A percentile compares a stretch with the other conserved stretches of the same genome.
These are phyloP conservation scores for Stomatorhinus ivindoensis DNA, from an alignment of 2,113 vertebrate genomes.

Conservation along the genomic window DNA sequence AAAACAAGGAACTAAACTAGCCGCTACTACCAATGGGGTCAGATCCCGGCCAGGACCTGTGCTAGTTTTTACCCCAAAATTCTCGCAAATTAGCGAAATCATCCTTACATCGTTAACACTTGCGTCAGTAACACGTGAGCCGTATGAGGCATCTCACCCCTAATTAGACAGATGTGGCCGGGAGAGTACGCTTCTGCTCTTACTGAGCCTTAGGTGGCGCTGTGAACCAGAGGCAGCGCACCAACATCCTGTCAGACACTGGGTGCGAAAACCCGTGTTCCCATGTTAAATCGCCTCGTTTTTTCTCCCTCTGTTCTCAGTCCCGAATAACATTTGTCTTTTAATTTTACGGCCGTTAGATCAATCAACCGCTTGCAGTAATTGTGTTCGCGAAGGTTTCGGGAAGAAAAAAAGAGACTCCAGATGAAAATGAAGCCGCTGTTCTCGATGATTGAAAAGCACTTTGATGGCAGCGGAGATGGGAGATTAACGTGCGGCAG, in stretches of 20 bases:
- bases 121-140: background rate
- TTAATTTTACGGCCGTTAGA: constrained; percentile 51
- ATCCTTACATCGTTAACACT: background rate
- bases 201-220: background rate
- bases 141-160: background rate
- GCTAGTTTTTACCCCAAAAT: background rate
- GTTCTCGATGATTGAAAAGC: constrained; percentile 50
- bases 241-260: background rate
- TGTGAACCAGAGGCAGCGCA: background rate
- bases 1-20: background rate
- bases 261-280: background rate
- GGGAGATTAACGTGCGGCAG: constrained; percentile 25
- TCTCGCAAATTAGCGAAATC: background rate
- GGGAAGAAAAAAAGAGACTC: constrained; percentile 20
- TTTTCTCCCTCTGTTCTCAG: constrained; percentile 42
- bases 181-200: background rate
- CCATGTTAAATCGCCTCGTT: background rate
- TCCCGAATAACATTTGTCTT: constrained; percentile 44
- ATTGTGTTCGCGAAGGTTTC: constrained; percentile 46
- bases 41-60: background rate
- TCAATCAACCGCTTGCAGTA: constrained; percentile 51
- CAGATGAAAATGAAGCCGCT: constrained; percentile 45
- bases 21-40: background rate
- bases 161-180: background rate
- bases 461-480: constrained; percentile 33